Conservation (phyloP, 2,797 vertebrate species). For the Stomatorhinus walkeri region DNA sequence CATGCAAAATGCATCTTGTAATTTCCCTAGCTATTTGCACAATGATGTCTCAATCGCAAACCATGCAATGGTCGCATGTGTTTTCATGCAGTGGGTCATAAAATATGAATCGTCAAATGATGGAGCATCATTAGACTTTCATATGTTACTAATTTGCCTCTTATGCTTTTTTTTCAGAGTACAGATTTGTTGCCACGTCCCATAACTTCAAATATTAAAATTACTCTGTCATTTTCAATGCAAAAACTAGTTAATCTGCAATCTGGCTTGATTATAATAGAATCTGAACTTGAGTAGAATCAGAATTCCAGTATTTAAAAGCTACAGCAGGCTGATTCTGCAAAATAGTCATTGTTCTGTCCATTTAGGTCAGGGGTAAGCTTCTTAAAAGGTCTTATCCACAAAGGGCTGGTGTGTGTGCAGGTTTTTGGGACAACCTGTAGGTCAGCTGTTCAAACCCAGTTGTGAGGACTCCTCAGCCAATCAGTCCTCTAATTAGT, state of each 20-base stretch:
- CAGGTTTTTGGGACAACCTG: too few species aligned
- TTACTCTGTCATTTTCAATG: conserved; percentile 38
- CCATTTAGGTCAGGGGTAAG: neutral
- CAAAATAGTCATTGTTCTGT: conserved; percentile 37
- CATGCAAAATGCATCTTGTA: conserved; percentile 33
- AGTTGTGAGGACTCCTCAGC: too few species aligned
- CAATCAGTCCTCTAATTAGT: too few species aligned
- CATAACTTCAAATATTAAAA: conserved; percentile 54
- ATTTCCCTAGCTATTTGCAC: conserved; percentile 20
- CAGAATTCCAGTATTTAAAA: conserved; percentile 49
- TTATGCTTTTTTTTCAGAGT: conserved; percentile 17
- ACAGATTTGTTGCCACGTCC: conserved; percentile 15
- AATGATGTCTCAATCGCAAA: conserved; percentile 42
- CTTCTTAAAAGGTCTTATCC: too few species aligned
- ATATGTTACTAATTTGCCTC: conserved; percentile 41
- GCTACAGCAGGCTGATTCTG: conserved; percentile 52
- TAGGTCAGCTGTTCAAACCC: too few species aligned
- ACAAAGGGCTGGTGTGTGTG: too few species aligned
- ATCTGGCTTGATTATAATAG: conserved; percentile 48
- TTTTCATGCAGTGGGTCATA: conserved; percentile 33
- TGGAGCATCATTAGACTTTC: conserved; percentile 49
- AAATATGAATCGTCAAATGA: conserved; percentile 53
- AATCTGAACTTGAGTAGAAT: conserved; percentile 42
- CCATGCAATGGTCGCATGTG: conserved; percentile 30
- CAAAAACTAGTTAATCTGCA: conserved; percentile 33